A percentile compares a stretch with the other conserved stretches of the same genome.
phyloP scores from a whole-genome alignment of 2,797 vertebrate species.

The Morelia viridis region DNA sequence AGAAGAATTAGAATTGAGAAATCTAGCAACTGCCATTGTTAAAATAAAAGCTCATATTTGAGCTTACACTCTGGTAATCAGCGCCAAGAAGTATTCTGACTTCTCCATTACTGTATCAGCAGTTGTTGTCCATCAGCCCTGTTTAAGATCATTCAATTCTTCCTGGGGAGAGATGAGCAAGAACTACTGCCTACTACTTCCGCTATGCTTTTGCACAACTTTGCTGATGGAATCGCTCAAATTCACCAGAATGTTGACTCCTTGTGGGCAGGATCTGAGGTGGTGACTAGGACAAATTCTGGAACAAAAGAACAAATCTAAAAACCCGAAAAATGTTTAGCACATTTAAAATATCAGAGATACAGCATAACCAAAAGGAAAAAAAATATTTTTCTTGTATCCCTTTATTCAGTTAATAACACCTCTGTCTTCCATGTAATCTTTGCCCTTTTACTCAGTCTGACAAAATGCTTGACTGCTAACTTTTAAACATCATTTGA shows the following conservation, averaged over 20 bases:
- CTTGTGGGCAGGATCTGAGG: background rate
- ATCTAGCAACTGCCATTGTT: background rate
- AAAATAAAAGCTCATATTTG: background rate
- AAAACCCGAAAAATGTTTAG: slow-evolving; percentile 19
- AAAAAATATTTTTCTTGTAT: background rate
- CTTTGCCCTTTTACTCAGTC: background rate
- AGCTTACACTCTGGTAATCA: background rate
- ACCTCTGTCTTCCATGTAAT: background rate
- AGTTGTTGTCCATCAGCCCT: background rate
- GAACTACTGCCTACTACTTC: background rate
- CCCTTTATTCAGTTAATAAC: background rate
- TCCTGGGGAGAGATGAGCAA: background rate
- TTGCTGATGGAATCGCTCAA: background rate
- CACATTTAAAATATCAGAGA: slow-evolving; percentile 35
- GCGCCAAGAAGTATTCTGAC: background rate
- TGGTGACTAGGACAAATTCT: background rate
- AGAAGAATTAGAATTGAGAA: background rate
- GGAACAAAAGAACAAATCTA: slow-evolving; percentile 2
- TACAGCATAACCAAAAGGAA: background rate
- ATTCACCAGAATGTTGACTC: background rate
- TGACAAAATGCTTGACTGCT: background rate
- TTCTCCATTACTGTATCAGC: background rate
- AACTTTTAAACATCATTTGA: background rate
- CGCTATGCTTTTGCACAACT: background rate
- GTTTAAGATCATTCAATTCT: background rate